A percentile compares a stretch with the other conserved stretches of the same genome.
Conservation (phyloP, 1,140 invertebrate genomes). For the Drosophila aff. region DNA sequence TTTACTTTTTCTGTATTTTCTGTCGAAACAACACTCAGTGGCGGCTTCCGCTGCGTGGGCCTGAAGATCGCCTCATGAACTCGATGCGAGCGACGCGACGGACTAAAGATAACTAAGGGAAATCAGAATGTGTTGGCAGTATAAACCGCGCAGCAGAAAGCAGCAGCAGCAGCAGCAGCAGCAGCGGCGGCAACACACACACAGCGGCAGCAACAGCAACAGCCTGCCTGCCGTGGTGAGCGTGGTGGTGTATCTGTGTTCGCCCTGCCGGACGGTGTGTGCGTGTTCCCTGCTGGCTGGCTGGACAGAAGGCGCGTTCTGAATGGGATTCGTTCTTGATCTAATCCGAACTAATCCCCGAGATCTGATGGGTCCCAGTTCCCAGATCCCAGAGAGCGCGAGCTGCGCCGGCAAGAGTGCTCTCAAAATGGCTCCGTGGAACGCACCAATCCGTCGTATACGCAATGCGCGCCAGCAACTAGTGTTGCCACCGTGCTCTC, state of each 20-base stretch:
- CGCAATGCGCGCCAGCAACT: constrained; percentile 43
- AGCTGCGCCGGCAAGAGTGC: constrained; percentile 23
- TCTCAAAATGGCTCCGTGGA: constrained; percentile 35
- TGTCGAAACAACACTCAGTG: constrained; percentile 25
- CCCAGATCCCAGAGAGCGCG: constrained; percentile 8
- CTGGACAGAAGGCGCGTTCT: constrained; percentile 42
- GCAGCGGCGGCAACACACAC: constrained; percentile 25
- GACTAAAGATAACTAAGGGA: constrained; percentile 79
- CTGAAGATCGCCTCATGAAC: constrained; percentile 46
- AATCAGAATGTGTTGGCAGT: constrained; percentile 79
- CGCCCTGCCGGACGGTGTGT: constrained; percentile 19
- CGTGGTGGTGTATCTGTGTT: constrained; percentile 52
- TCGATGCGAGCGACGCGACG: constrained; percentile 67
- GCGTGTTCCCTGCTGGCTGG: constrained; percentile 27
- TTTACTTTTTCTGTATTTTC: constrained; percentile 23
- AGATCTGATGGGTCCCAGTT: constrained; percentile 7
- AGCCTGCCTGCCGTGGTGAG: constrained; percentile 11
- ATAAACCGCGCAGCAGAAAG: constrained; percentile 76
- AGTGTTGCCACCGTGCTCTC: constrained; percentile 15
- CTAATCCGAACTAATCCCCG: constrained; percentile 46
- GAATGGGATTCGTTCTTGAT: constrained; percentile 46
- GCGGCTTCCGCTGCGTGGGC: constrained; percentile 48
- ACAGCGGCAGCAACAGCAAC: constrained; percentile 35
- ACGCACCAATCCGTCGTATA: constrained; percentile 39
- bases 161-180: constrained; percentile 33